Evolutionary conservation across 2,797 vertebrate species (phyloP).

Genomic region (Hapalemur alaotrensis): DNA sequence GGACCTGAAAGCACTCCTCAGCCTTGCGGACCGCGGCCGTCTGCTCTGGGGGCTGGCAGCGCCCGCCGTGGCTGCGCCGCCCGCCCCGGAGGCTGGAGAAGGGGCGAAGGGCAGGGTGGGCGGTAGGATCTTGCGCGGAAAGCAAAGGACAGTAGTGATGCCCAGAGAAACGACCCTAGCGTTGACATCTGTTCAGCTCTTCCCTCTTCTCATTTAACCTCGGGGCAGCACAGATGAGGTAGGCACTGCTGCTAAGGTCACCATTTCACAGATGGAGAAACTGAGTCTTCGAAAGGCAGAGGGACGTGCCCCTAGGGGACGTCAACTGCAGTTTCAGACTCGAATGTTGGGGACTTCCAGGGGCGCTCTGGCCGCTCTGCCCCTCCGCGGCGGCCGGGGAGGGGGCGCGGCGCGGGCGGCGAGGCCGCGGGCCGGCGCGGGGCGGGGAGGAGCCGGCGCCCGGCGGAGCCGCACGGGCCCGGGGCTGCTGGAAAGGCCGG

Average conservation of each 20-base stretch:
- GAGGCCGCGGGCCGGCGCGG: neutral
- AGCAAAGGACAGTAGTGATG: neutral
- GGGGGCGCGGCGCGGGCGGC: neutral
- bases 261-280: conserved; percentile 37
- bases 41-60: neutral
- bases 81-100: neutral
- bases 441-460: neutral
- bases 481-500: neutral
- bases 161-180: neutral
- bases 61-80: neutral
- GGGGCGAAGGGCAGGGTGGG: neutral
- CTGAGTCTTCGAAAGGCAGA: conserved; percentile 1
- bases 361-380: neutral
- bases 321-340: neutral
- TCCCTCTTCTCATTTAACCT: neutral
- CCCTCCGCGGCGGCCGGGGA: neutral
- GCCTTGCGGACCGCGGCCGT: fast-evolving
- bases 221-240: neutral
- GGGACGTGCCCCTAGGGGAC: neutral
- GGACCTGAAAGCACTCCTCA: neutral
- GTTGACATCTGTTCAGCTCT: neutral
- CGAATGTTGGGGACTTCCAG: neutral
- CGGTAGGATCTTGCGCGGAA: neutral
- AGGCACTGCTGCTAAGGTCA: neutral
- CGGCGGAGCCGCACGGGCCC: neutral